Conservation (phyloP, 2,888 invertebrate genomes). For the Drepana falcataria region DNA sequence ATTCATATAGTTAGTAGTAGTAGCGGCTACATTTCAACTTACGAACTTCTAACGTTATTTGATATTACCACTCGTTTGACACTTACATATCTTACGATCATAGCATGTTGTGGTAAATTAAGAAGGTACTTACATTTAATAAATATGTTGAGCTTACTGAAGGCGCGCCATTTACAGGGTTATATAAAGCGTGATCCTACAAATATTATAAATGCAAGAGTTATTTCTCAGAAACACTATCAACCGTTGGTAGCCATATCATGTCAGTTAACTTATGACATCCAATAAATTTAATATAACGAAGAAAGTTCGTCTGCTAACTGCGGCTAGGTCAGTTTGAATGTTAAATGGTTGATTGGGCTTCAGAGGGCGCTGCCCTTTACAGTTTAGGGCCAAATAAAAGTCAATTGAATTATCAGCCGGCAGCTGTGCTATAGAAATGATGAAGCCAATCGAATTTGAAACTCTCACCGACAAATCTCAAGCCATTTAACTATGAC, state of each 20-base stretch:
- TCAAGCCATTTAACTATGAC: background rate
- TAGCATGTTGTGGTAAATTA: too few species aligned
- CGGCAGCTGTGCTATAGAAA: conserved; percentile 21
- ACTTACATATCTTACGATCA: too few species aligned
- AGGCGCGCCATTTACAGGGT: too few species aligned
- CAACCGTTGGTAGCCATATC: background rate
- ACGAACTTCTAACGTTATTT: too few species aligned
- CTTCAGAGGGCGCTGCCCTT: conserved; percentile 54
- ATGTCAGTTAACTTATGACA: background rate
- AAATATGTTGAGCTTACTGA: too few species aligned
- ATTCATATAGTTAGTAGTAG: too few species aligned
- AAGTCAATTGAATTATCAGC: conserved; percentile 61
- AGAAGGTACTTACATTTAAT: too few species aligned
- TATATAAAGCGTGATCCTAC: too few species aligned
- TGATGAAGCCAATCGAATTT: background rate
- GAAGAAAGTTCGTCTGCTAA: conserved; percentile 17
- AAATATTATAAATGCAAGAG: too few species aligned
- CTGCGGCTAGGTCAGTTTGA: conserved; percentile 15
- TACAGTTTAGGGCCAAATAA: conserved; percentile 42
- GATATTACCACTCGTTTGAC: too few species aligned
- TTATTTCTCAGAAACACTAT: too few species aligned
- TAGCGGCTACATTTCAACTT: too few species aligned
- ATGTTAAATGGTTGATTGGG: conserved; percentile 34
- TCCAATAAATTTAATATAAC: background rate
- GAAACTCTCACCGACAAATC: background rate